Evolutionary conservation across 1,140 invertebrate genomes (phyloP).

Genomic region (Ruditapes philippinarum): DNA sequence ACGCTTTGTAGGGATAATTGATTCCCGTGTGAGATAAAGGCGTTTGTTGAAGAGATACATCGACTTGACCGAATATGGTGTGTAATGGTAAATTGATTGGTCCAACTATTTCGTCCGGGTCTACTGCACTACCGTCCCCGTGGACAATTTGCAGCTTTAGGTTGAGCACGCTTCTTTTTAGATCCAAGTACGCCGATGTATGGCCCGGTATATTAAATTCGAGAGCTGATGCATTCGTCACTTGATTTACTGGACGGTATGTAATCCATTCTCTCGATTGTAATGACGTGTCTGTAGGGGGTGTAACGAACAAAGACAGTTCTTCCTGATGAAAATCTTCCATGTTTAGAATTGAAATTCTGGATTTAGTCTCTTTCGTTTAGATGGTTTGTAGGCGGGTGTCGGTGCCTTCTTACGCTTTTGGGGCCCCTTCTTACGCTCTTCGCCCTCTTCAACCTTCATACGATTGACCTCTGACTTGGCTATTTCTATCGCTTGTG

Average conservation of each 20-base stretch:
- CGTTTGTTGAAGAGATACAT: slow-evolving; percentile 57
- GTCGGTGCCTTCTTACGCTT: background rate
- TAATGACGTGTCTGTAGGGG: slow-evolving; percentile 17
- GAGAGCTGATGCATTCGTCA: background rate
- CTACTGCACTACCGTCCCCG: background rate
- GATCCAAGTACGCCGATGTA: slow-evolving; percentile 44
- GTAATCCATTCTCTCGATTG: slow-evolving; percentile 46
- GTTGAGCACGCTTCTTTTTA: slow-evolving; percentile 21
- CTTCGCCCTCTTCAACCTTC: background rate
- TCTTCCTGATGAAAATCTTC: slow-evolving; percentile 23
- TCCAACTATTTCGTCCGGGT: background rate
- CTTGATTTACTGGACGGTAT: slow-evolving; percentile 59
- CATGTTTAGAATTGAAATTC: too few species aligned
- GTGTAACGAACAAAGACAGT: slow-evolving; percentile 48
- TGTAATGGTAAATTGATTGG: slow-evolving; percentile 50
- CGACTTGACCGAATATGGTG: slow-evolving; percentile 4
- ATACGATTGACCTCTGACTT: background rate
- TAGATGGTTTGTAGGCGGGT: background rate
- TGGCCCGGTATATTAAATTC: slow-evolving; percentile 43
- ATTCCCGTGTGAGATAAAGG: slow-evolving; percentile 11
- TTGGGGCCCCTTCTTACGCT: background rate
- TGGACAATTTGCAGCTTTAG: slow-evolving; percentile 40
- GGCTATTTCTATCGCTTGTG: slow-evolving; percentile 1
- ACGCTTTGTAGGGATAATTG: slow-evolving; percentile 67
- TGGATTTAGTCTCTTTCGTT: background rate